Evolutionary conservation across 37 sponge, comb jelly and placozoan genomes (phyloP).

Genomic region (Cliona cf. orientalis): DNA sequence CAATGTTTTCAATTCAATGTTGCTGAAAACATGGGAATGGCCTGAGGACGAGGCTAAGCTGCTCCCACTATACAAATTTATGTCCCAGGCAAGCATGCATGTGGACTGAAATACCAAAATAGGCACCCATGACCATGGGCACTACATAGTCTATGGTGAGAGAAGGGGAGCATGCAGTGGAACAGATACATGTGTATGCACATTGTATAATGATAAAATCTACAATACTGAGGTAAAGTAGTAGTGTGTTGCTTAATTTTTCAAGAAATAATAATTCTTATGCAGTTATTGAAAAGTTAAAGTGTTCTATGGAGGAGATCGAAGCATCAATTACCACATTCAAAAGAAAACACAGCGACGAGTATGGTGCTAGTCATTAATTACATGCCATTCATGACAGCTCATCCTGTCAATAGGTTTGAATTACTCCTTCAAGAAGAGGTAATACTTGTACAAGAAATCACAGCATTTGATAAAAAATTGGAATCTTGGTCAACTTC

Average conservation of each 20-base stretch:
- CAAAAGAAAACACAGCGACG: conserved; percentile 76
- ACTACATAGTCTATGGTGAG: too few relatives aligned
- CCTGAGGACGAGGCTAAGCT: too few relatives aligned
- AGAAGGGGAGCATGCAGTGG: too few relatives aligned
- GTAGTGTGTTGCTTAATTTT: neutral
- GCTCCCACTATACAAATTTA: too few relatives aligned
- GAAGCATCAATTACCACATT: conserved; percentile 66
- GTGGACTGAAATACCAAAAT: too few relatives aligned
- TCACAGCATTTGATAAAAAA: conserved; percentile 74
- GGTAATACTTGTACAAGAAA: conserved; percentile 46
- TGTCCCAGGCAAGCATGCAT: too few relatives aligned
- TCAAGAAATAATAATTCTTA: neutral
- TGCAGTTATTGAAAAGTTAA: conserved; percentile 71
- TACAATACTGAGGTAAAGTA: too few relatives aligned
- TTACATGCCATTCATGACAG: neutral
- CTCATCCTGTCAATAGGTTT: conserved; percentile 50
- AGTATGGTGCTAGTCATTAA: conserved; percentile 36
- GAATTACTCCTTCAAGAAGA: conserved; percentile 77
- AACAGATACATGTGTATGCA: too few relatives aligned
- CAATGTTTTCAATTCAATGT: too few relatives aligned
- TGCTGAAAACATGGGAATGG: too few relatives aligned
- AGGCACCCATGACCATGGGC: too few relatives aligned
- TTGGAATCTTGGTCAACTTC: conserved; percentile 70
- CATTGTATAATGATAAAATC: too few relatives aligned
- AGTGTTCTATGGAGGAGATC: conserved; percentile 76